These are phyloP conservation scores for Rhinolophus sinicus DNA, from an alignment of 2,113 vertebrate species.

Conservation along the genomic window DNA sequence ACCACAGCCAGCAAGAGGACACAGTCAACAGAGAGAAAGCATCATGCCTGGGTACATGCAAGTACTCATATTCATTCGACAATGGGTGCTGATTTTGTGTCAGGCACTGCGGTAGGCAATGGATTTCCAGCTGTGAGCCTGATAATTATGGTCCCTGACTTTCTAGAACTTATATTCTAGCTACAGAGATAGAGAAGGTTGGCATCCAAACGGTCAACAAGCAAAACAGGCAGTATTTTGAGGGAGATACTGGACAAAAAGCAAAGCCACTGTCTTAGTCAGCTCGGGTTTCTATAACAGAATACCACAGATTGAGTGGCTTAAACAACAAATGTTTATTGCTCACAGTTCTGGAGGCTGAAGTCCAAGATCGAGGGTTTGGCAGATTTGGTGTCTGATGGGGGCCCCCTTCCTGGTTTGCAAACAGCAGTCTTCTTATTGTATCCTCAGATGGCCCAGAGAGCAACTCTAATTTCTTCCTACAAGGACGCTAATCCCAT, in stretches of 20 bases:
- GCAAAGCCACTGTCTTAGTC: background rate
- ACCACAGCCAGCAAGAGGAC: background rate
- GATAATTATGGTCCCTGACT: background rate
- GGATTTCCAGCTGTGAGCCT: background rate
- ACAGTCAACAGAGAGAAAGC: background rate
- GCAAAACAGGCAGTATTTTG: background rate
- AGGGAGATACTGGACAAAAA: background rate
- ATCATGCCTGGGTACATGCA: accelerated
- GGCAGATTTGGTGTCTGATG: background rate
- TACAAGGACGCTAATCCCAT: background rate
- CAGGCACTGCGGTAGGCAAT: background rate
- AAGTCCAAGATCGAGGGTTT: background rate
- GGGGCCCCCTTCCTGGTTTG: background rate
- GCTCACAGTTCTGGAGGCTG: background rate
- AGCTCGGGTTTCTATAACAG: background rate
- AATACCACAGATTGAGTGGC: background rate
- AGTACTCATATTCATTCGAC: background rate
- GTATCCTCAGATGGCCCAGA: background rate
- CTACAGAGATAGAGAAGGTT: background rate
- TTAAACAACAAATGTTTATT: background rate
- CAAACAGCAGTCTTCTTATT: background rate
- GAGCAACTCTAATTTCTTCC: background rate
- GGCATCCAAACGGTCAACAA: background rate
- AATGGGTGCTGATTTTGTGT: too few species aligned
- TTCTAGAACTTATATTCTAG: background rate